phyloP scores from a whole-genome alignment of 2,797 vertebrate species.

The Moxostoma hubbsi region DNA sequence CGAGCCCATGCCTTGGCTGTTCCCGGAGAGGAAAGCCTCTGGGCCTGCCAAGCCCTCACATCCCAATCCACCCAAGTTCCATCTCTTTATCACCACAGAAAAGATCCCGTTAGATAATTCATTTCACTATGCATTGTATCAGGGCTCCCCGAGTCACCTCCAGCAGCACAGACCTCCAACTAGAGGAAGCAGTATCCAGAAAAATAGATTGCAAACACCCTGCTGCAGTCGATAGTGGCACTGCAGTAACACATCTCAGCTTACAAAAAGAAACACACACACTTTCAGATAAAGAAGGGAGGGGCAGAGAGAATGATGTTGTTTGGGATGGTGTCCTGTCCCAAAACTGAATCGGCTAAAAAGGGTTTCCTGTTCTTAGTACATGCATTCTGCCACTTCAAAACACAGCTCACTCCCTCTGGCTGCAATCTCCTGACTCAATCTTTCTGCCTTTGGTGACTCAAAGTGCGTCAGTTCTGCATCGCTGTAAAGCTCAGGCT shows the following conservation, averaged over 20 bases:
- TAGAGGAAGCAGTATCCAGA: constrained; percentile 44
- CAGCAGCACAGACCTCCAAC: constrained; percentile 39
- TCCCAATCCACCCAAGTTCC: constrained; percentile 55
- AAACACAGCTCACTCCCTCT: constrained; percentile 71
- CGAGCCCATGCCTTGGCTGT: constrained; percentile 73
- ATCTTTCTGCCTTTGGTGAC: constrained; percentile 48
- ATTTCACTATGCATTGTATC: constrained; percentile 25
- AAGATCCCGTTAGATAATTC: constrained; percentile 38
- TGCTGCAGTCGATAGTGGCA: constrained; percentile 32
- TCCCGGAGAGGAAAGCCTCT: constrained; percentile 3
- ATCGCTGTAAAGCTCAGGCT: constrained; percentile 67
- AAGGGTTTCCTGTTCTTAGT: constrained; percentile 36
- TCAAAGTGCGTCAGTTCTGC: constrained; percentile 78
- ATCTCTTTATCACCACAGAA: constrained; percentile 38
- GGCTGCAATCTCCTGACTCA: constrained; percentile 48
- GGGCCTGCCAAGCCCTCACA: constrained; percentile 65
- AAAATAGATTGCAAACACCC: constrained; percentile 47
- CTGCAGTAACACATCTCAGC: constrained; percentile 48
- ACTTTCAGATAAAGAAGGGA: neutral
- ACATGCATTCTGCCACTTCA: constrained; percentile 63
- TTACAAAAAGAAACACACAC: constrained; percentile 19
- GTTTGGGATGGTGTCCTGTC: constrained; percentile 32
- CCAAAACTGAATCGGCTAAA: constrained; percentile 38
- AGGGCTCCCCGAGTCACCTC: constrained; percentile 63
- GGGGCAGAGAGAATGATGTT: constrained; percentile 2